Conservation (phyloP, 2,888 invertebrate species). For the Lochmaea crataegi region DNA sequence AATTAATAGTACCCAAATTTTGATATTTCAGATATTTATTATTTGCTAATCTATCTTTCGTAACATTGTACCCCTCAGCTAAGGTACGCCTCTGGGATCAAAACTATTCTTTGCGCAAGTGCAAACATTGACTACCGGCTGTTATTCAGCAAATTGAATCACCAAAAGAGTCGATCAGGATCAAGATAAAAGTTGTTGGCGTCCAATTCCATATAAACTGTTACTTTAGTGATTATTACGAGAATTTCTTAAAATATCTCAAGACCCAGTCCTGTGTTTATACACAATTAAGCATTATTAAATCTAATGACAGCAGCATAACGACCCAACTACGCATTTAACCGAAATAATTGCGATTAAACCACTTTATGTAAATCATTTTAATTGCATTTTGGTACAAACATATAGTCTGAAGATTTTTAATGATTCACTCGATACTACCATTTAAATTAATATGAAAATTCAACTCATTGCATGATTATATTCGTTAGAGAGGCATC, state of each 20-base stretch:
- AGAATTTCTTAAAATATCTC: neutral
- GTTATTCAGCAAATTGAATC: too few species aligned
- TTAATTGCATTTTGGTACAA: constrained; percentile 54
- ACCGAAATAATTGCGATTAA: constrained; percentile 55
- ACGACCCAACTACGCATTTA: constrained; percentile 55
- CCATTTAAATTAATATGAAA: constrained; percentile 44
- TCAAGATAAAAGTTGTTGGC: too few species aligned
- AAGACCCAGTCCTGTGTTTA: constrained; percentile 5
- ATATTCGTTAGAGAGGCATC: constrained; percentile 35
- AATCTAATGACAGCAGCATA: constrained; percentile 56
- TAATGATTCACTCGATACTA: constrained; percentile 40
- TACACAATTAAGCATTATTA: constrained; percentile 36
- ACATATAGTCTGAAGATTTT: constrained; percentile 44
- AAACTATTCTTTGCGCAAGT: too few species aligned
- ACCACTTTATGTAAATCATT: constrained; percentile 59
- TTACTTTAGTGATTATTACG: too few species aligned
- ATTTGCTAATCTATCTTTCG: too few species aligned
- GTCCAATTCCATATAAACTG: too few species aligned
- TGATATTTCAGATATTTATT: too few species aligned
- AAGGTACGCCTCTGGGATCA: too few species aligned
- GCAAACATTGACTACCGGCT: too few species aligned
- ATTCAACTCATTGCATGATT: constrained; percentile 38
- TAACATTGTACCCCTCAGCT: too few species aligned
- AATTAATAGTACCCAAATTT: too few species aligned
- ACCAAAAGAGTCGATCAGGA: too few species aligned